phyloP scores from a whole-genome alignment of 2,888 invertebrate species.

The Heliconius erato region DNA sequence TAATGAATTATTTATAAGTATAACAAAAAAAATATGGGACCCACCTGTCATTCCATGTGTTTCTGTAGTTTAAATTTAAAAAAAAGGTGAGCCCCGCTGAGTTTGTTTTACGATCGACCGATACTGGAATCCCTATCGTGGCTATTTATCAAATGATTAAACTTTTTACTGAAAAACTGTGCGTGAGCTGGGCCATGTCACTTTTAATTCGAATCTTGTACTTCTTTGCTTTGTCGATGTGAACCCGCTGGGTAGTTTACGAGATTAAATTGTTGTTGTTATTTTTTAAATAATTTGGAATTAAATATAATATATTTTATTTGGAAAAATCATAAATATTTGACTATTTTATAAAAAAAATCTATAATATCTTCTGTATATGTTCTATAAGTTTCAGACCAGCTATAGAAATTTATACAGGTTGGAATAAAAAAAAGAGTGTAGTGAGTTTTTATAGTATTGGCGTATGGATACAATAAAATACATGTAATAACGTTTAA shows the following conservation, averaged over 20 bases:
- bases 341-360: too few species aligned
- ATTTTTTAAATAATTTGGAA: not conserved
- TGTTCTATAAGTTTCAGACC: not conserved
- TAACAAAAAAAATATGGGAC: constrained; percentile 38
- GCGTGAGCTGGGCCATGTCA: constrained; percentile 37
- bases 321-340: too few species aligned
- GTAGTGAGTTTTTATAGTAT: too few species aligned
- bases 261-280: not conserved
- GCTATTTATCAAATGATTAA: constrained; percentile 39
- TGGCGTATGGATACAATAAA: not conserved
- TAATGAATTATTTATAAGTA: constrained; percentile 8
- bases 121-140: constrained; percentile 32
- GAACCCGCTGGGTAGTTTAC: constrained; percentile 1
- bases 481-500: not conserved
- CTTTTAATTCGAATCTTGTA: constrained; percentile 37
- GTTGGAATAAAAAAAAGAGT: too few species aligned
- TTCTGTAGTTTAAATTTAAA: constrained; percentile 55
- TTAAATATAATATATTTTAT: not conserved
- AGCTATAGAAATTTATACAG: not conserved
- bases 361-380: too few species aligned
- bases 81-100: constrained; percentile 59
- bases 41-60: constrained; percentile 43
- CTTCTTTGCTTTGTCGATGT: constrained; percentile 14
- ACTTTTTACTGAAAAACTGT: constrained; percentile 36
- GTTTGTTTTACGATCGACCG: constrained; percentile 64